Base-by-base conservation (phyloP, 2,888 invertebrate species). In the Emmelina monodactyla region DNA sequence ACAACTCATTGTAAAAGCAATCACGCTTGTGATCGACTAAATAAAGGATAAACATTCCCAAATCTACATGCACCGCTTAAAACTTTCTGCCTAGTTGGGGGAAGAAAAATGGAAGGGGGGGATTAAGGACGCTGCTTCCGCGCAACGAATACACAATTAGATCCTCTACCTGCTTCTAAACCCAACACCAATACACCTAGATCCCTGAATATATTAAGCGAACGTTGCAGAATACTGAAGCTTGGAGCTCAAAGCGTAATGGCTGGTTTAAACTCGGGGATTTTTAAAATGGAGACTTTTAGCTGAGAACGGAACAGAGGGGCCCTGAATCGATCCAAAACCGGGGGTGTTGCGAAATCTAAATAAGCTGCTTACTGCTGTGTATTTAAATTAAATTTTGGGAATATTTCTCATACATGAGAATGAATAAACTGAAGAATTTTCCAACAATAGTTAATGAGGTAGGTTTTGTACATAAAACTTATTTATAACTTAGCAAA, bases 141-240 rank as follows among this genome's bases (percentile, higher is more conserved):
- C 73, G 76, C 71, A 78, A 79, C 78, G 79, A 79, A 79, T 79
- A 79, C 79, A 75, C 72, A 79, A 79, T 79, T 79, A 79, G 79
- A 66, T 72, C 58, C 61, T 61, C 73, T 78, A 79, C 78, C 78
- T 78, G 78, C 70, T 69, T 63, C 55, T 68, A 65, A 70, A 67
- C 67, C 66, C 62, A 62, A 61, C 66, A 58, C 76, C 75, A 75
- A 60, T 51, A 44, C 57, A 59, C 45, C 38, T 37, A 52, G 64
- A 60, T 39, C 66, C 46, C 37, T 44, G 53, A 50, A 53, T 51
- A 47, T 50, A 52, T 53, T 56, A 50, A 50, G 45, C 45, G 37
- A 16, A 1, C 13, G 43, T 36, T 41, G 40, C 34, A 31, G 39
- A 45, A 43, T 41, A 44, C 45, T 39, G 46, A 48, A 45, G 48